Conservation (phyloP, 2,888 invertebrate species). For the Ctenicera cuprea region DNA sequence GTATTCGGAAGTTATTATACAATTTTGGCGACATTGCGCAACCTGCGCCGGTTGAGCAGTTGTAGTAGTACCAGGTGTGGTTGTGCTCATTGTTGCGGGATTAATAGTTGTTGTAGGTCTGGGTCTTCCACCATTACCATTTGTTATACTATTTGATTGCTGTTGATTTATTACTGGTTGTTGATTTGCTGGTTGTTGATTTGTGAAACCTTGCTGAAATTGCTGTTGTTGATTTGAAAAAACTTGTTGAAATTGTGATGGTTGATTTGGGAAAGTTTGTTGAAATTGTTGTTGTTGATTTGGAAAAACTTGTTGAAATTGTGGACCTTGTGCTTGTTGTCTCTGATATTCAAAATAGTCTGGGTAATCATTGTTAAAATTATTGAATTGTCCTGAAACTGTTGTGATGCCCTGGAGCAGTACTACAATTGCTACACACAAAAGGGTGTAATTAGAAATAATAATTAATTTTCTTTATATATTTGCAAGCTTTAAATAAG, state of each 20-base stretch:
- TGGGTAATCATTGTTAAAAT: neutral
- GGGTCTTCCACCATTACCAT: neutral
- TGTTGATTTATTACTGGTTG: no score
- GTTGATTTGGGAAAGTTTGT: neutral
- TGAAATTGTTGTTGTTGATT: neutral
- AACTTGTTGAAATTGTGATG: neutral
- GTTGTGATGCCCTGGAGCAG: no score
- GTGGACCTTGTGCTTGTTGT: neutral
- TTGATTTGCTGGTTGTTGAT: neutral
- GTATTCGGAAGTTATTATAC: constrained; percentile 70
- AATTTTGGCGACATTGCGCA: constrained; percentile 60
- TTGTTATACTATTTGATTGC: no score
- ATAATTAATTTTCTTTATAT: no score
- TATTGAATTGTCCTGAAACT: neutral
- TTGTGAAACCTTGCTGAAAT: neutral
- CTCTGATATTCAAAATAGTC: neutral
- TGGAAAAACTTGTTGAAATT: no score
- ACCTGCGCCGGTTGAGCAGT: constrained; percentile 15
- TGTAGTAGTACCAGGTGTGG: constrained; percentile 8
- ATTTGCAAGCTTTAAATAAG: no score
- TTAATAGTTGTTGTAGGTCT: neutral
- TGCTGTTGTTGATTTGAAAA: no score
- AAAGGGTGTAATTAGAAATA: no score
- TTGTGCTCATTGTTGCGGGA: neutral
- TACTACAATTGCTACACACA: no score